Evolutionary conservation across 1,140 invertebrate species (phyloP), one percentile per base, ranked within the genome.

Genomic region (Zaprionus nigranus): DNA sequence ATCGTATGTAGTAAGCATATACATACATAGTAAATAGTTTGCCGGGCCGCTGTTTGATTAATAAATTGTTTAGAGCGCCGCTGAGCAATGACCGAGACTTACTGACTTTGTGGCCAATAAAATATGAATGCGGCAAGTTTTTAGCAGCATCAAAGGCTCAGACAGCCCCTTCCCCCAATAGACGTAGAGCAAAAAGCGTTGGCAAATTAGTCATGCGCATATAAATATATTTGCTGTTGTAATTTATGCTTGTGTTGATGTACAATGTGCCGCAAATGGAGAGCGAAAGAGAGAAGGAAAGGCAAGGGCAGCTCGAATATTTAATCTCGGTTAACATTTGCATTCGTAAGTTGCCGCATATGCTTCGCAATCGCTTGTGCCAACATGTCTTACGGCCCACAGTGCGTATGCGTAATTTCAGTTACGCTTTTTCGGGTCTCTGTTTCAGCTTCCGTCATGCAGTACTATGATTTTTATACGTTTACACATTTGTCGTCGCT

Each of bases 141-240:
- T 78, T 46, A 78, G 57, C 81, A 76, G 59, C 82, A 86, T 86
- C 82, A 85, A 86, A 87, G 74, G 68, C 26, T 54, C 17, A 62
- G n/a, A 60, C 30, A 40, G 38, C 38, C 5, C 15, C 15, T 40
- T 40, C 15, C n/a, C n/a, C 38, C 15, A n/a, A 5, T 46, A 49
- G 17, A 56, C 51, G 46, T 5, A 2, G 46, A 6, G 60, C 20
- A 51, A 62, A 81, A 75, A 78, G 54, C 70, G 74, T 60, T 81
- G 46, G 62, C 85, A 90, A 88, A 88, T 90, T 85, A 90, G 85
- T 88, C 85, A 90, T 90, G 85, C 85, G 82, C 69, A 84, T 90
- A 85, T 74, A 75, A 63, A 87, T 75, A 86, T 70, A 69, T 54
- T 51, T 69, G 40, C 40, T 20, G 46, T 51, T 71, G 73, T 88